Conservation (phyloP, 2,888 invertebrate genomes). For the Ochropleura plecta region DNA sequence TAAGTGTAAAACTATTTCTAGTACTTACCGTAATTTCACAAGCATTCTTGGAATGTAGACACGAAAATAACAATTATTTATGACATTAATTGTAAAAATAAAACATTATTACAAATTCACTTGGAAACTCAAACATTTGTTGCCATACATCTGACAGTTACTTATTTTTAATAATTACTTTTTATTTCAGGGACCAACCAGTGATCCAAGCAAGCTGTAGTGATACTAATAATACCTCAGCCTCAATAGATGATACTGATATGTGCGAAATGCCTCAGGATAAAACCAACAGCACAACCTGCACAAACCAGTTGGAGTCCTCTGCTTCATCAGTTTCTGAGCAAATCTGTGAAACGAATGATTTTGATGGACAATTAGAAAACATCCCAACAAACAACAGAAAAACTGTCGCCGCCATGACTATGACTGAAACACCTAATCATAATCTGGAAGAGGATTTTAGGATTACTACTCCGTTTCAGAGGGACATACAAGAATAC, state of each 20-base stretch:
- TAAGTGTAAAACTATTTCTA: conserved; percentile 69
- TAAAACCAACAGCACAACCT: conserved; percentile 55
- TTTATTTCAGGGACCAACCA: conserved; percentile 71
- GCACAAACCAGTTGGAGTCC: conserved; percentile 66
- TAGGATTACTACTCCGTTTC: conserved; percentile 71
- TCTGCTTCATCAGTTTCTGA: conserved; percentile 76
- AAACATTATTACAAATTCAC: neutral
- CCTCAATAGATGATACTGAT: conserved; percentile 60
- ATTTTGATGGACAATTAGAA: conserved; percentile 71
- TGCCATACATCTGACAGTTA: neutral
- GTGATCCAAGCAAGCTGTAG: conserved; percentile 73
- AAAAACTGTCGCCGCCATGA: conserved; percentile 71
- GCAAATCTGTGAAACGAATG: conserved; percentile 73
- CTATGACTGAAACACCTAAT: conserved; percentile 74
- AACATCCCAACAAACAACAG: conserved; percentile 52
- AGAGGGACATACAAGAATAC: conserved; percentile 80
- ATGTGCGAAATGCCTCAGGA: conserved; percentile 54
- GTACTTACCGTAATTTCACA: neutral
- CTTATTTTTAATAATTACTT: neutral
- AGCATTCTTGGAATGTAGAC: neutral
- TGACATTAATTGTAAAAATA: neutral
- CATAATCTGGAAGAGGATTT: conserved; percentile 57
- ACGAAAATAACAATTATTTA: neutral
- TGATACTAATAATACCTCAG: conserved; percentile 61
- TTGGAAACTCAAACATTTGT: neutral